phyloP scores from a whole-genome alignment of 2,113 vertebrate species.

The Ictalurus punctatus region DNA sequence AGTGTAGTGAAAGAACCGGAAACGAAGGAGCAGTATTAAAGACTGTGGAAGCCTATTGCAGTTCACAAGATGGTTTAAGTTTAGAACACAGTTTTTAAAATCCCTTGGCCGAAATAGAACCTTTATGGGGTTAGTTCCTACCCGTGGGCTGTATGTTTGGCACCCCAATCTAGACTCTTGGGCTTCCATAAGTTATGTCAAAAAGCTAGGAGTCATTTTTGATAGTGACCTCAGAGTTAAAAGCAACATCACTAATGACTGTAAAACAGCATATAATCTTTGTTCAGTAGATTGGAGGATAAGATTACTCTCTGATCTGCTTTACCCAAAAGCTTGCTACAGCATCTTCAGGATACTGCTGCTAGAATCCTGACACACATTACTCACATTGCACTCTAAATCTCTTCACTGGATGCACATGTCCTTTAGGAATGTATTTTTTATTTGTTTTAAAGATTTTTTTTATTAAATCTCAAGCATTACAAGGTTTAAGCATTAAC shows the following conservation, averaged over 20 bases:
- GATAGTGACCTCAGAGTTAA: background rate
- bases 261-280: background rate
- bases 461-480: background rate
- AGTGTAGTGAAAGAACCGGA: background rate
- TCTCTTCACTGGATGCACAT: background rate
- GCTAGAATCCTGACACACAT: background rate
- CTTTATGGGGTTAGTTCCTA: background rate
- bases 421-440: background rate
- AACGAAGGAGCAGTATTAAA: background rate
- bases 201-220: background rate
- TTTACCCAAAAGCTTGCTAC: background rate
- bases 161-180: background rate
- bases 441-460: background rate
- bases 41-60: background rate
- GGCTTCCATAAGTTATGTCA: background rate
- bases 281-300: background rate
- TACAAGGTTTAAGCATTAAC: background rate
- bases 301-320: background rate
- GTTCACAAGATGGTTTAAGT: background rate
- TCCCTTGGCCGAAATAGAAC: background rate
- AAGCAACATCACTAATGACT: background rate
- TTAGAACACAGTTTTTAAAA: background rate
- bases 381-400: background rate
- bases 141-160: background rate
- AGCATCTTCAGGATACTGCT: background rate